Evolutionary conservation across 2,113 vertebrate genomes (phyloP).

Genomic region (Zingel zingel): DNA sequence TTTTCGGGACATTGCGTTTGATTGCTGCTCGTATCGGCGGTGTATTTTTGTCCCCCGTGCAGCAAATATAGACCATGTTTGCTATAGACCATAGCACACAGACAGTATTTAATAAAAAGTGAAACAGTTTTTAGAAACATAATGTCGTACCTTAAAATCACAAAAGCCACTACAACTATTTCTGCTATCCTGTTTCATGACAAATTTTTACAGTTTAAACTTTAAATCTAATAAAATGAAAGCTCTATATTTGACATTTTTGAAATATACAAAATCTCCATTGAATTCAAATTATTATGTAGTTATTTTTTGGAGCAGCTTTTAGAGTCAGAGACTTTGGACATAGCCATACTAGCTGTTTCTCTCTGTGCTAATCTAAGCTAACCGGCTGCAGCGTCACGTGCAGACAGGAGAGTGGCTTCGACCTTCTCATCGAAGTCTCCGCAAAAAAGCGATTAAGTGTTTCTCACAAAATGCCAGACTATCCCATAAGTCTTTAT

Average conservation of each 20-base stretch:
- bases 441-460: not conserved
- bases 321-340: not conserved
- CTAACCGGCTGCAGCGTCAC: not conserved
- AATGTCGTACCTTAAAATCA: not conserved
- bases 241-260: not conserved
- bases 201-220: not conserved
- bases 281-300: not conserved
- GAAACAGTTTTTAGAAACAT: not conserved
- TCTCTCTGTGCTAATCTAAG: slow-evolving; percentile 7
- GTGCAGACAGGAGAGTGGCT: not conserved
- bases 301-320: not conserved
- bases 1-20: slow-evolving; percentile 54
- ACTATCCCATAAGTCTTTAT: not conserved
- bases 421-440: not conserved
- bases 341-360: not conserved
- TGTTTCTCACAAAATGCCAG: not conserved
- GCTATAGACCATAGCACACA: slow-evolving; percentile 1
- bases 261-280: not conserved
- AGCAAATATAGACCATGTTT: slow-evolving; percentile 14
- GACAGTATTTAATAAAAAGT: not conserved
- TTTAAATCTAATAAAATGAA: too few species aligned
- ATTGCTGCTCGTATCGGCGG: not conserved
- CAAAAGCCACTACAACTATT: not conserved
- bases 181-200: not conserved
- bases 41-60: slow-evolving; percentile 6